A percentile compares a stretch with the other conserved stretches of the same genome.
Evolutionary conservation across 2,797 vertebrate species (phyloP).

Genomic region (Brotula barbata): DNA sequence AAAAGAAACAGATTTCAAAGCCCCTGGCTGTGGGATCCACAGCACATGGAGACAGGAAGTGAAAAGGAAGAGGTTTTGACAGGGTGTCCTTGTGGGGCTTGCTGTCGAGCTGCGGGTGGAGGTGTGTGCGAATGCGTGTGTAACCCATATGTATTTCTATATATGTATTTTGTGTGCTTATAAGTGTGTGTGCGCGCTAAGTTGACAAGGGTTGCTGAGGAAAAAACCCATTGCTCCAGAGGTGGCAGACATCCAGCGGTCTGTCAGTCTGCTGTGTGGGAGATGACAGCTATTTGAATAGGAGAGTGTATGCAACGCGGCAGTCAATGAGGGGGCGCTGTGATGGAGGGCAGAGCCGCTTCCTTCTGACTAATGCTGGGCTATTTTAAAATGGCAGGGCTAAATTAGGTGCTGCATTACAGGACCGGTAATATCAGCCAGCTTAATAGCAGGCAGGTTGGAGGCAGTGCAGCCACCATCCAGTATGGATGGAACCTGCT

Average conservation of each 20-base stretch:
- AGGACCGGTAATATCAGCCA: slow-evolving; percentile 46
- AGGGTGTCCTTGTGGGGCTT: slow-evolving; percentile 80
- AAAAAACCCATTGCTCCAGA: slow-evolving; percentile 72
- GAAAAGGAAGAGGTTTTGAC: slow-evolving; percentile 82
- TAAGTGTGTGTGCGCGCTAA: slow-evolving; percentile 48
- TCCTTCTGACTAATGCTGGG: slow-evolving; percentile 73
- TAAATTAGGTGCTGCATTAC: slow-evolving; percentile 71
- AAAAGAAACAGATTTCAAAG: slow-evolving; percentile 75
- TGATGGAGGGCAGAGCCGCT: slow-evolving; percentile 62
- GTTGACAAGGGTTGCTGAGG: slow-evolving; percentile 73
- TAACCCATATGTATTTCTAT: slow-evolving; percentile 70
- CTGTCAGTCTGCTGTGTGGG: slow-evolving; percentile 75
- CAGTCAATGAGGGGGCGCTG: slow-evolving; percentile 66
- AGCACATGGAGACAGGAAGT: slow-evolving; percentile 74
- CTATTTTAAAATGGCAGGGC: slow-evolving; percentile 77
- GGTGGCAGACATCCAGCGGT: slow-evolving; percentile 77
- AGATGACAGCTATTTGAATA: slow-evolving; percentile 79
- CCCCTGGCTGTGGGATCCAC: slow-evolving; percentile 65
- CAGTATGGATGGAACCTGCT: slow-evolving; percentile 56
- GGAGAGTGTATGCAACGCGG: slow-evolving; percentile 64
- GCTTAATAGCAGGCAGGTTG: slow-evolving; percentile 53
- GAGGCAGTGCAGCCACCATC: slow-evolving; percentile 46
- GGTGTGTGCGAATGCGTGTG: slow-evolving; percentile 56
- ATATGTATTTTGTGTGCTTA: slow-evolving; percentile 59
- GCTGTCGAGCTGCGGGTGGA: slow-evolving; percentile 76